Evolutionary conservation across 2,113 vertebrate genomes (phyloP).

Genomic region (Thamnophis sirtalis): DNA sequence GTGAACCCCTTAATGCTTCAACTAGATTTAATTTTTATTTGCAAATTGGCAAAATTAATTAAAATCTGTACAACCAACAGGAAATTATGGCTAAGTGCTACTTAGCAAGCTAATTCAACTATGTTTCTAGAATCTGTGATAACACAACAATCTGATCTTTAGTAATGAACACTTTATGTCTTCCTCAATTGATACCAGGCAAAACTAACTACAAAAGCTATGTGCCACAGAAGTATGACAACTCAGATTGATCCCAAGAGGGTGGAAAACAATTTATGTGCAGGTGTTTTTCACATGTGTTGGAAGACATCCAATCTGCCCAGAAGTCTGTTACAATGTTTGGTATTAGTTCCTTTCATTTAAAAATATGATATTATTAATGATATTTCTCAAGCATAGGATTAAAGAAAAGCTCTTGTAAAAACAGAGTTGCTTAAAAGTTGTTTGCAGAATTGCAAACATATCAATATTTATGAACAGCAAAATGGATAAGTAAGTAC

Average conservation of each 20-base stretch:
- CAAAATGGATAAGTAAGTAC: neutral
- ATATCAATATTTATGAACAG: neutral
- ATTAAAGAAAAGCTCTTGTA: neutral
- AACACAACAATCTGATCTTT: slow-evolving; percentile 34
- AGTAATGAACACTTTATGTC: slow-evolving; percentile 15
- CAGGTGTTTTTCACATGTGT: neutral
- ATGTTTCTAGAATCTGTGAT: slow-evolving; percentile 23
- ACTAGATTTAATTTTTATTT: slow-evolving; percentile 72
- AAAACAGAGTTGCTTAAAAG: neutral
- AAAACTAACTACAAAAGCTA: neutral
- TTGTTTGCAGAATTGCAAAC: neutral
- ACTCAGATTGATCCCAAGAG: neutral
- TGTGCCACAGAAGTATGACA: neutral
- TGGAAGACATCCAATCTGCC: neutral
- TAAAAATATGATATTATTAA: neutral
- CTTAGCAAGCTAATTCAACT: slow-evolving; percentile 29
- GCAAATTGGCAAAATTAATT: slow-evolving; percentile 70
- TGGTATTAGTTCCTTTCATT: neutral
- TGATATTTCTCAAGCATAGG: neutral
- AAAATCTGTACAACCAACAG: slow-evolving; percentile 55
- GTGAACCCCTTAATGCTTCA: slow-evolving; percentile 60
- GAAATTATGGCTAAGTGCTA: slow-evolving; percentile 34
- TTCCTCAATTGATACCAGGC: neutral
- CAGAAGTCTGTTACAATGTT: neutral
- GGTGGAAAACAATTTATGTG: neutral